phyloP scores from a whole-genome alignment of 2,888 invertebrate genomes.

The Strigamia transsilvanica region DNA sequence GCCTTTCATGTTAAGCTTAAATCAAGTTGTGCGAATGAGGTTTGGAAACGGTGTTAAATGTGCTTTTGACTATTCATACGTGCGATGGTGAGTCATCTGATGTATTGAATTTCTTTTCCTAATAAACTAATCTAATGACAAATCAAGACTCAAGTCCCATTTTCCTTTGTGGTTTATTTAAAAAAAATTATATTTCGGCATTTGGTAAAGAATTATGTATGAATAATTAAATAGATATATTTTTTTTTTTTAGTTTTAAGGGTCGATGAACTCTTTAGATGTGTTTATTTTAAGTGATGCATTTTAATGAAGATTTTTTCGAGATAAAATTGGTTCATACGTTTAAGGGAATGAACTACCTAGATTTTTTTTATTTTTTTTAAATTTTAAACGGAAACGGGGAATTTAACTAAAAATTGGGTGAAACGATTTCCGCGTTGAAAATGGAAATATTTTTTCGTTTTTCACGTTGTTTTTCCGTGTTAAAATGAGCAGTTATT shows the following conservation, averaged over 20 bases:
- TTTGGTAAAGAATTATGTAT: not conserved
- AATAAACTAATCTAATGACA: too few relatives aligned
- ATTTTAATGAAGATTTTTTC: not conserved
- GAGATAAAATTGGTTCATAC: not conserved
- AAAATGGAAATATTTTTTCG: too few relatives aligned
- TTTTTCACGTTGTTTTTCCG: too few relatives aligned
- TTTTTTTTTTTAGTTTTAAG: not conserved
- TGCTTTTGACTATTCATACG: not conserved
- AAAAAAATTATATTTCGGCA: too few relatives aligned
- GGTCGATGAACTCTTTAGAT: conserved; percentile 2
- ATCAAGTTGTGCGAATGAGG: not conserved
- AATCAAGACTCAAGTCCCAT: too few relatives aligned
- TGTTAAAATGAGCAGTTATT: too few relatives aligned
- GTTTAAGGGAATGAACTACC: conserved; percentile 16
- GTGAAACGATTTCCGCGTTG: too few relatives aligned
- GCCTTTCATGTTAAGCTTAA: not conserved
- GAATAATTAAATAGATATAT: not conserved
- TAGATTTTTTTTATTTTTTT: not conserved
- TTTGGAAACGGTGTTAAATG: conserved; percentile 7
- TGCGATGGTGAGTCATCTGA: too few relatives aligned
- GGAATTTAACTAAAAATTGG: too few relatives aligned
- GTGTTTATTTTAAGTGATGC: not conserved
- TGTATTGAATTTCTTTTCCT: not conserved
- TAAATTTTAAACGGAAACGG: too few relatives aligned
- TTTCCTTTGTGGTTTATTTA: too few relatives aligned